phyloP scores from a whole-genome alignment of 2,113 vertebrate species.

The Scomber japonicus region DNA sequence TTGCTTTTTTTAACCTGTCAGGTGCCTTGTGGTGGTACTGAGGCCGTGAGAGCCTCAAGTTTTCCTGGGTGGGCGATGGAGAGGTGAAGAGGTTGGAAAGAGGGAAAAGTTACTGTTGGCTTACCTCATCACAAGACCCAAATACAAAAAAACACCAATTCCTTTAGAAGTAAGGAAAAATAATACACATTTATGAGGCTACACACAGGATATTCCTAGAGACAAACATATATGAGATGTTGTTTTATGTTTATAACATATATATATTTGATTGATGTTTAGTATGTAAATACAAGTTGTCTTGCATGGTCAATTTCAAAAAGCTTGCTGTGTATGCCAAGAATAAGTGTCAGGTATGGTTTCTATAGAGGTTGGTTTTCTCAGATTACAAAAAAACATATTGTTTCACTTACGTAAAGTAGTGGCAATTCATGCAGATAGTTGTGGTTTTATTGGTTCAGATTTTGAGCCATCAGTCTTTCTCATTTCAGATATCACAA shows the following conservation, averaged over 20 bases:
- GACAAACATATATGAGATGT: neutral
- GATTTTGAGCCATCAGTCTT: too few relatives aligned
- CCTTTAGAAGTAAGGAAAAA: neutral
- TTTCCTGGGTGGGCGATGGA: slow-evolving; percentile 53
- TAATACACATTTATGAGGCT: neutral
- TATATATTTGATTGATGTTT: too few relatives aligned
- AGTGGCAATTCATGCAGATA: too few relatives aligned
- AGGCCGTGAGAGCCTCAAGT: slow-evolving; percentile 38
- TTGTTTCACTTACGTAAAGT: too few relatives aligned
- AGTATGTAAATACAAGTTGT: too few relatives aligned
- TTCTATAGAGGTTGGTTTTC: too few relatives aligned
- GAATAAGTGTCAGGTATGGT: too few relatives aligned
- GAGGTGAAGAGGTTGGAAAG: slow-evolving; percentile 32
- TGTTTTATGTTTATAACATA: neutral
- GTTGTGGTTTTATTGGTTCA: too few relatives aligned
- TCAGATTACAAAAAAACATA: too few relatives aligned
- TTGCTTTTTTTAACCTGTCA: slow-evolving; percentile 26
- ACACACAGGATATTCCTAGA: neutral
- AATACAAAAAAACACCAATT: neutral
- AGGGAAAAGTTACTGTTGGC: slow-evolving; percentile 38
- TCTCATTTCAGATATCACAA: too few relatives aligned
- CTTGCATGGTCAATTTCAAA: too few relatives aligned
- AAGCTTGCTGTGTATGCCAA: too few relatives aligned
- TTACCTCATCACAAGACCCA: slow-evolving; percentile 59
- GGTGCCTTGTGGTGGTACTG: slow-evolving; percentile 26